Conservation (phyloP, 1,140 invertebrate species). For the Plutomurus gul region DNA sequence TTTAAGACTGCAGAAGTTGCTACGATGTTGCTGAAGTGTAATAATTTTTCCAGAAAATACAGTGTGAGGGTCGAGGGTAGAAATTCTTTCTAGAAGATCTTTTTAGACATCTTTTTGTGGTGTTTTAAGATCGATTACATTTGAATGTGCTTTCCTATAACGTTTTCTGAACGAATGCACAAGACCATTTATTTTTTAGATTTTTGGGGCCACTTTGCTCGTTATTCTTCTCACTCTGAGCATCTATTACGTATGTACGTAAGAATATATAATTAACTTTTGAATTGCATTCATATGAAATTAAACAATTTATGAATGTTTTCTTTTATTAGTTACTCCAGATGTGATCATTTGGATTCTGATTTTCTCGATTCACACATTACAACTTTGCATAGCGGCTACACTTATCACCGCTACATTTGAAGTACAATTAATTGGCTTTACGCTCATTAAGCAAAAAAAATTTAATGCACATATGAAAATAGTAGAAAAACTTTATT, state of each 20-base stretch:
- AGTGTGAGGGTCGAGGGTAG: too few species aligned
- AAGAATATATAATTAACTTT: neutral
- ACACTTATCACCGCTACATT: neutral
- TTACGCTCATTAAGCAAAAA: neutral
- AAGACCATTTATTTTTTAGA: neutral
- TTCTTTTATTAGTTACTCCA: neutral
- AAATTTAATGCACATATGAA: neutral
- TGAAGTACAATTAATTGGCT: neutral
- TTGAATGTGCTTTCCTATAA: too few species aligned
- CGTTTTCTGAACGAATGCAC: neutral
- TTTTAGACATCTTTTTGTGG: too few species aligned
- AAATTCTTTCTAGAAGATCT: too few species aligned
- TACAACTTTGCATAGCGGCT: neutral
- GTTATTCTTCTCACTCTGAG: constrained; percentile 1
- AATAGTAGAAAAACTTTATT: neutral
- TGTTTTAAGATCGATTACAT: too few species aligned
- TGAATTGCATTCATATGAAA: neutral
- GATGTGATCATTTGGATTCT: neutral
- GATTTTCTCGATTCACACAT: neutral
- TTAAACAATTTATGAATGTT: neutral
- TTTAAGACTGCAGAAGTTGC: too few species aligned
- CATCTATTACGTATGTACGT: neutral
- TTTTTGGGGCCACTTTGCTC: neutral
- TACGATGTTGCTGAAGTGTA: too few species aligned
- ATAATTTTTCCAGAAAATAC: too few species aligned